These are phyloP conservation scores for Timema cristinae DNA, from an alignment of 2,888 invertebrate genomes.

Conservation along the genomic window DNA sequence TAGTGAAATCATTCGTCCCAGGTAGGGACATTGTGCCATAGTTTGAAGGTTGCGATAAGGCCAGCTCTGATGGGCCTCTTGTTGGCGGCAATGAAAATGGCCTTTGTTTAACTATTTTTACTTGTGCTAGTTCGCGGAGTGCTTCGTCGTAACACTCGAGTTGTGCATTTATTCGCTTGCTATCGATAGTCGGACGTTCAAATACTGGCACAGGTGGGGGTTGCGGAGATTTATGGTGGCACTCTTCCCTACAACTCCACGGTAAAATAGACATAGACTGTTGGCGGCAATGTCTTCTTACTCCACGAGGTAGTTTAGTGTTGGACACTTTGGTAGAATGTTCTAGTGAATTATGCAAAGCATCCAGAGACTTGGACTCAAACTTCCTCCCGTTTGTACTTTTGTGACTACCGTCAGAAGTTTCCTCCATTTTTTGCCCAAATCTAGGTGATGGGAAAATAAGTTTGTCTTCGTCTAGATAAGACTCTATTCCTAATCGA, in stretches of 20 bases:
- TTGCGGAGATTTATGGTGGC: slow-evolving; percentile 22
- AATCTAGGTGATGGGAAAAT: slow-evolving; percentile 23
- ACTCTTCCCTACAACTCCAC: slow-evolving; percentile 30
- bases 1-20: slow-evolving; percentile 26
- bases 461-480: slow-evolving; percentile 18
- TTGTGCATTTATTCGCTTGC: slow-evolving; percentile 36
- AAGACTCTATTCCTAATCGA: too few relatives aligned
- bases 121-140: slow-evolving; percentile 37
- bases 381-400: slow-evolving; percentile 16
- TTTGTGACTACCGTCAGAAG: slow-evolving; percentile 12
- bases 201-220: slow-evolving; percentile 21
- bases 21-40: slow-evolving; percentile 16
- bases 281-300: slow-evolving; percentile 35
- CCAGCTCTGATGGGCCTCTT: slow-evolving; percentile 16
- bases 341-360: slow-evolving; percentile 29
- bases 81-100: slow-evolving; percentile 25
- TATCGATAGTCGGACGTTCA: slow-evolving; percentile 31
- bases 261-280: slow-evolving; percentile 35
- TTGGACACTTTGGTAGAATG: not conserved
- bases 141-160: slow-evolving; percentile 39
- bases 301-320: slow-evolving; percentile 15
- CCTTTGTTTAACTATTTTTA: slow-evolving; percentile 27
- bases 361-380: slow-evolving; percentile 36
- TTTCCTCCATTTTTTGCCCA: slow-evolving; percentile 19
- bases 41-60: slow-evolving; percentile 18